These are phyloP conservation scores for Patella depressa DNA, from an alignment of 2,888 invertebrate species.

Conservation along the genomic window DNA sequence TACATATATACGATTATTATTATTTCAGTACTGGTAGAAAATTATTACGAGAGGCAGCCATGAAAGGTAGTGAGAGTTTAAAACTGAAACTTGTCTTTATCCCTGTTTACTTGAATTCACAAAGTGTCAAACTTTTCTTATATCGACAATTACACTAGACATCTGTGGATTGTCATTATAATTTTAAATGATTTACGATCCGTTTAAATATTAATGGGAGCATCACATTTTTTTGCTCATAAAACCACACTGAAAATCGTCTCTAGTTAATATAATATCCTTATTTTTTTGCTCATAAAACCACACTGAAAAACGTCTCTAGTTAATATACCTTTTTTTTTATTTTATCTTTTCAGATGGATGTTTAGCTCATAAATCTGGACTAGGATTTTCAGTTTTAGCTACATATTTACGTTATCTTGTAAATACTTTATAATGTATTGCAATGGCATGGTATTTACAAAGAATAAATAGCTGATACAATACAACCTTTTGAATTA, in stretches of 20 bases:
- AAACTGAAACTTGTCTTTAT: neutral
- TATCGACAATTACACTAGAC: no score
- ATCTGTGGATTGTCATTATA: no score
- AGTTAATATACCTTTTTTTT: neutral
- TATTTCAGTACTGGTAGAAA: constrained; percentile 34
- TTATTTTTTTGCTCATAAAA: neutral
- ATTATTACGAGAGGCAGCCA: constrained; percentile 47
- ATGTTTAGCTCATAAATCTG: constrained; percentile 55
- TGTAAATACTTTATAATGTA: constrained; percentile 20
- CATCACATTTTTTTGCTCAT: neutral
- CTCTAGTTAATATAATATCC: neutral
- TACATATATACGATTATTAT: neutral
- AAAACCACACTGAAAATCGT: no score
- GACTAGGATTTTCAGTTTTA: constrained; percentile 50
- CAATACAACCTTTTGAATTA: no score
- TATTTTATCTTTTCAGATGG: constrained; percentile 44
- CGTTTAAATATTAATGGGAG: neutral
- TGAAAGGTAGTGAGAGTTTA: constrained; percentile 44
- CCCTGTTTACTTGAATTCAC: neutral
- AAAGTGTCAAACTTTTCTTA: neutral
- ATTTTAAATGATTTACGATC: no score
- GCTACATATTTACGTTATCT: constrained; percentile 46
- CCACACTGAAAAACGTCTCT: no score
- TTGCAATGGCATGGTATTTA: neutral
- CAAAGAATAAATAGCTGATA: no score